Percentiles rank a stretch among this genome's conserved stretches.
Conservation (phyloP, 2,113 vertebrate genomes). For the Perca schrenkii region DNA sequence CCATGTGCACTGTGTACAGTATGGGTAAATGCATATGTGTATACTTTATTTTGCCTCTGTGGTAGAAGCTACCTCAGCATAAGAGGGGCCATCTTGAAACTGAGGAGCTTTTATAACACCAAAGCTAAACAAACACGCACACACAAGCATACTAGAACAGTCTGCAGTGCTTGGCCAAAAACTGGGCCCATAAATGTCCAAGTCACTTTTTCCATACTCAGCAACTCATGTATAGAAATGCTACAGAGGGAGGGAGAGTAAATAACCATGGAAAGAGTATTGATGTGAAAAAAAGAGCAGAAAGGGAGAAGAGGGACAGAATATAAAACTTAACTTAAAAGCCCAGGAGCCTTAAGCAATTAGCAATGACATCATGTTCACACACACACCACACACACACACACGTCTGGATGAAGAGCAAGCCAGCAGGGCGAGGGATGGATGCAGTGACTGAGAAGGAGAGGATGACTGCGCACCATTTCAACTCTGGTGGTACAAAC, state of each 20-base stretch:
- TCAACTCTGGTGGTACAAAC: constrained; percentile 49
- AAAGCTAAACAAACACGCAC: constrained; percentile 59
- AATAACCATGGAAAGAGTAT: constrained; percentile 28
- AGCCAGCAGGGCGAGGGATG: constrained; percentile 26
- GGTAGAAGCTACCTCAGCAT: constrained; percentile 13
- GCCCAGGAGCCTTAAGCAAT: constrained; percentile 55
- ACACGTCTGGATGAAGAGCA: constrained; percentile 44
- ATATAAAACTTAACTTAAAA: constrained; percentile 62
- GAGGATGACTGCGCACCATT: constrained; percentile 77
- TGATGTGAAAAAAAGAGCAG: constrained; percentile 25
- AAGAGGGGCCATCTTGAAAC: constrained; percentile 52
- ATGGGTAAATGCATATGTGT: not conserved
- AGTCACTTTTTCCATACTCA: constrained; percentile 79
- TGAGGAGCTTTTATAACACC: constrained; percentile 44
- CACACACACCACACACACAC: constrained; percentile 17
- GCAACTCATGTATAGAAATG: constrained; percentile 70
- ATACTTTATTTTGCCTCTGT: constrained; percentile 22
- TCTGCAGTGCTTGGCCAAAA: constrained; percentile 67
- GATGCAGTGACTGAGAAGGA: constrained; percentile 19
- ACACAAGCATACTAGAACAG: constrained; percentile 39
- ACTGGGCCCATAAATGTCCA: constrained; percentile 69
- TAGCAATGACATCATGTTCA: constrained; percentile 69
- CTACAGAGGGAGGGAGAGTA: constrained; percentile 22
- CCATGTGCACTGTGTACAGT: not conserved
- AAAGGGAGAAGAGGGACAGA: constrained; percentile 31